Base-by-base conservation (phyloP, 2,888 invertebrate genomes). In the Cryptocephalus primarius region DNA sequence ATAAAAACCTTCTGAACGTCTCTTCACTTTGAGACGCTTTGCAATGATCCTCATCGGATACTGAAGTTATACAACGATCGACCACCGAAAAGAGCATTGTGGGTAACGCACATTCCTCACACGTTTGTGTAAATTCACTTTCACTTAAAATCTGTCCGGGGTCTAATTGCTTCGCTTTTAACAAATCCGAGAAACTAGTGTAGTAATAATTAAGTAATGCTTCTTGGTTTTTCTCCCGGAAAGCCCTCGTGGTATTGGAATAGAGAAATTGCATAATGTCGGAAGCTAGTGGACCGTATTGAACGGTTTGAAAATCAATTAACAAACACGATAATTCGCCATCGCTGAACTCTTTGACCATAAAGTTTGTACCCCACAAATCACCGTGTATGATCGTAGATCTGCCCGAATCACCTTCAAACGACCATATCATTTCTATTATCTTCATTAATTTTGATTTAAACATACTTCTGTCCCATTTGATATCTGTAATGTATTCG, bases 331-430 rank as follows among this genome's bases (percentile, higher is more conserved):
- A 48, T 2, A 45, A 41, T 1, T 48, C 40, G 22, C 49, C 52
- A 9, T 56, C 44, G 31, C 55, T 39, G 8, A 42, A 42, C 33
- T 64, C 63, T 14, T 45, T 47, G 33, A 43, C 62, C 14, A 67
- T 48, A 40, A 67, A 62, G 48, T 67, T 67, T 41, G 62, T 65
- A 2, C 52, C 49, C 67, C 67, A 66, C 33, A 66, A 46, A 48
- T 66, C 66, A 14, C 61, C 60, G 43, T 67, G 67, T 4, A 62
- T 41, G 6, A 63, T 33, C 6, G 61, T 58, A 13, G 45, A 49
- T 45, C 46, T 51, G 31, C 45, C 22, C 6, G 22, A 22, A 22
- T 22, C 22, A 6, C 22, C 22, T 6, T 22, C 22, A 22, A 22
- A 22, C 22, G 22, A 22, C 22, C 22, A 22, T 22, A 22, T 4